phyloP scores from a whole-genome alignment of 2,888 invertebrate genomes.

The Cylindroiulus punctatus region DNA sequence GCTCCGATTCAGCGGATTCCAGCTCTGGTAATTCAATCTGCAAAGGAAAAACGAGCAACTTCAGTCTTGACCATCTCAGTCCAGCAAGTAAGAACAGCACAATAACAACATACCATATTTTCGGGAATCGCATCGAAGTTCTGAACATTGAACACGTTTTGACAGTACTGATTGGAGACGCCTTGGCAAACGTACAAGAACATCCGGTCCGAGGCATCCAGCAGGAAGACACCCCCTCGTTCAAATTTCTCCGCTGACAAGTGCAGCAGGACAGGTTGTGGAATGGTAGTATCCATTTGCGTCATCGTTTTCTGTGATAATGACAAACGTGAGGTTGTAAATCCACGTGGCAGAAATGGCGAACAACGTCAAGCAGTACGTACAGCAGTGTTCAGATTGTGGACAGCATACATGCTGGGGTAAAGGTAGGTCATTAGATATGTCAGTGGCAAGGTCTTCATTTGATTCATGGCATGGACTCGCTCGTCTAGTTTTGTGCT shows the following conservation, averaged over 20 bases:
- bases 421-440: conserved; percentile 86
- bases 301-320: conserved; percentile 63
- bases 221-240: conserved; percentile 84
- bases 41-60: background rate
- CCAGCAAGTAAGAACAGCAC: background rate
- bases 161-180: conserved; percentile 78
- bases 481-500: conserved; percentile 93
- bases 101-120: conserved; percentile 66
- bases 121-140: conserved; percentile 80
- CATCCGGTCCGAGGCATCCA: conserved; percentile 87
- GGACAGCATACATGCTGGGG: conserved; percentile 91
- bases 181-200: conserved; percentile 85
- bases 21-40: conserved; percentile 81
- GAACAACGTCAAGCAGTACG: background rate
- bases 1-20: conserved; percentile 78
- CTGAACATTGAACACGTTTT: conserved; percentile 80
- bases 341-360: background rate
- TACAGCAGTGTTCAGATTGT: conserved; percentile 72
- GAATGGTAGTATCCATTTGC: conserved; percentile 64
- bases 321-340: conserved; percentile 28
- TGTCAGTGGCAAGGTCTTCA: conserved; percentile 86
- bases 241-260: conserved; percentile 80
- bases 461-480: conserved; percentile 89
- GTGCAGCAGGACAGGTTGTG: conserved; percentile 80
- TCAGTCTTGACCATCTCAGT: background rate